phyloP scores from a whole-genome alignment of 1,140 invertebrate species.

The Diabrotica undecimpunctata region DNA sequence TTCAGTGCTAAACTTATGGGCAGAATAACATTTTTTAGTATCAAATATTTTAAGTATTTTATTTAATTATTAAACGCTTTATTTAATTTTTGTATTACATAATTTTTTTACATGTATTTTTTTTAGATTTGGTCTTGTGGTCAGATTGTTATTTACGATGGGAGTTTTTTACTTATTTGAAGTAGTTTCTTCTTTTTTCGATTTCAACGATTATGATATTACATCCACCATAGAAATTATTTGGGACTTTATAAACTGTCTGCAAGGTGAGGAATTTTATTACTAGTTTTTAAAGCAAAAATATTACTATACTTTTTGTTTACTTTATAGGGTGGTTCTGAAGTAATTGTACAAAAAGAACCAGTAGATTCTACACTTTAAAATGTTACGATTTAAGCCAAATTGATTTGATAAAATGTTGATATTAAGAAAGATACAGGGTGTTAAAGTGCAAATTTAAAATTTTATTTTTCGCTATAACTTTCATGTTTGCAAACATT shows the following conservation, averaged over 20 bases:
- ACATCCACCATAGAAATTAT: conserved; percentile 28
- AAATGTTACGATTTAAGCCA: conserved; percentile 3
- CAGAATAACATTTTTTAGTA: too few species aligned
- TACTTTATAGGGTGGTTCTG: too few species aligned
- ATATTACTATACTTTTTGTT: too few species aligned
- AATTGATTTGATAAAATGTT: too few species aligned
- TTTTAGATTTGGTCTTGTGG: conserved; percentile 53
- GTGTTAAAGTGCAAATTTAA: too few species aligned
- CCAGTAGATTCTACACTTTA: not conserved
- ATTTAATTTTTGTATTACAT: conserved; percentile 6
- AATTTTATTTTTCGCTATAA: too few species aligned
- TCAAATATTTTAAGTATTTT: too few species aligned
- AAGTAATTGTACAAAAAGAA: too few species aligned
- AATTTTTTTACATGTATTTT: not conserved
- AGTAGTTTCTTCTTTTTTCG: conserved; percentile 45
- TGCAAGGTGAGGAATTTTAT: conserved; percentile 21
- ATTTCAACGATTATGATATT: conserved; percentile 19
- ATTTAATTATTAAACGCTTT: not conserved
- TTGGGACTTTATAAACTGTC: conserved; percentile 25
- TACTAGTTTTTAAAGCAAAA: too few species aligned
- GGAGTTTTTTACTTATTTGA: conserved; percentile 57
- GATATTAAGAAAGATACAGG: too few species aligned
- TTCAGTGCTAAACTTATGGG: too few species aligned
- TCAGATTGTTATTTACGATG: conserved; percentile 60
- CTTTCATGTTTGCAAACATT: too few species aligned